Evolutionary conservation across 2,888 invertebrate genomes (phyloP).

Genomic region (Frankliniella intonsa): DNA sequence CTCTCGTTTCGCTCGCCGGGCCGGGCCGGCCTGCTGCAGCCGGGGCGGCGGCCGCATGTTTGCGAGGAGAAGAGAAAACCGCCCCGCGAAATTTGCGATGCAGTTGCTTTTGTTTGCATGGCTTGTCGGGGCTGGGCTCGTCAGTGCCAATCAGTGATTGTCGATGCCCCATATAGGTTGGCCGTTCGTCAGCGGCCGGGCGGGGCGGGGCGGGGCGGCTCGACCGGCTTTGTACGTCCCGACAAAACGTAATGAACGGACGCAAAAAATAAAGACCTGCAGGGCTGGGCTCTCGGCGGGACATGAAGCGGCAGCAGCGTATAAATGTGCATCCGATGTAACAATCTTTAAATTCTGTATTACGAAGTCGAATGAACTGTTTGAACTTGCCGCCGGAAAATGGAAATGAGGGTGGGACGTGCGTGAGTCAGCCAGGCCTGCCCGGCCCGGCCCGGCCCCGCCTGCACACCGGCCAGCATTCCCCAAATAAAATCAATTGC

Average conservation of each 20-base stretch:
- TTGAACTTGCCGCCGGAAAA: slow-evolving; percentile 16
- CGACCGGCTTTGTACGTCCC: background rate
- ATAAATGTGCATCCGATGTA: background rate
- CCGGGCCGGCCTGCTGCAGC: background rate
- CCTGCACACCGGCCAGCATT: background rate
- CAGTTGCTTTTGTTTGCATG: slow-evolving; percentile 7
- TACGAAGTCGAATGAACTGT: background rate
- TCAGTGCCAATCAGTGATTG: slow-evolving; percentile 21
- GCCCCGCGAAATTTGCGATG: background rate
- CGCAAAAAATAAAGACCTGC: background rate
- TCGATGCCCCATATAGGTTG: slow-evolving; percentile 3
- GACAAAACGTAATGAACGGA: slow-evolving; percentile 5
- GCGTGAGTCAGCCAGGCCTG: background rate
- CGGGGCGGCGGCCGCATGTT: background rate
- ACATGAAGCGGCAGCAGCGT: background rate
- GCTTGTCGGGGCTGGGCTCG: background rate
- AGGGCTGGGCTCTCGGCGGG: background rate
- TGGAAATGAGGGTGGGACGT: slow-evolving; percentile 6
- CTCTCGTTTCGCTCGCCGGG: too few species aligned
- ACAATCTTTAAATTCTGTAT: slow-evolving; percentile 20
- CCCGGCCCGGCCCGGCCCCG: background rate
- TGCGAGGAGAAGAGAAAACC: background rate
- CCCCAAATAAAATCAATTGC: slow-evolving; percentile 19
- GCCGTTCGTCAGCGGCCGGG: background rate
- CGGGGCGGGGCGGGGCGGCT: background rate